These are phyloP conservation scores for Zaprionus ornatus DNA, from an alignment of 1,140 invertebrate genomes.

Conservation along the genomic window DNA sequence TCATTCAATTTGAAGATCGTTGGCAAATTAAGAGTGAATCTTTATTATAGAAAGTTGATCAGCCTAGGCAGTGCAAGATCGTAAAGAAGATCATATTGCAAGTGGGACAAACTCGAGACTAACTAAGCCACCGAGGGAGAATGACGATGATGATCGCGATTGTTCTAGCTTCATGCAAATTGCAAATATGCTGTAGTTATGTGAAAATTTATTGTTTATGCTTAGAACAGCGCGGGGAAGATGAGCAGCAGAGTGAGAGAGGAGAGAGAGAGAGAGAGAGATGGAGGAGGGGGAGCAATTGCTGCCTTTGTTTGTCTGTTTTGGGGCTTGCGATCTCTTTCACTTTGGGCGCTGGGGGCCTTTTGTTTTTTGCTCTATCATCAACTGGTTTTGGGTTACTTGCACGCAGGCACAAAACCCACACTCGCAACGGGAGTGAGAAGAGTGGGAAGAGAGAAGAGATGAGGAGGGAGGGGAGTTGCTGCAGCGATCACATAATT, in stretches of 20 bases:
- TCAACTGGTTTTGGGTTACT: constrained; percentile 77
- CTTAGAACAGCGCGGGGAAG: constrained; percentile 21
- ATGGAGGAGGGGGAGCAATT: constrained; percentile 30
- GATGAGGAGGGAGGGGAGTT: constrained; percentile 10
- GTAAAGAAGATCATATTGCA: neutral
- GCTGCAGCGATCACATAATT: constrained; percentile 76
- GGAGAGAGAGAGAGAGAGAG: neutral
- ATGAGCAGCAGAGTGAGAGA: neutral
- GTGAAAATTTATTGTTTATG: constrained; percentile 76
- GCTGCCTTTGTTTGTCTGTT: constrained; percentile 59
- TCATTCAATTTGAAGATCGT: neutral
- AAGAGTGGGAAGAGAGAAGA: neutral
- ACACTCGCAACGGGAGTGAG: constrained; percentile 8
- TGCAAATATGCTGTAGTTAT: constrained; percentile 66
- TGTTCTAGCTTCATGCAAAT: constrained; percentile 57
- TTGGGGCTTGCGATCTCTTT: constrained; percentile 42
- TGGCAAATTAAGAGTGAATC: neutral
- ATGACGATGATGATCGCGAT: constrained; percentile 28
- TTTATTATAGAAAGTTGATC: neutral
- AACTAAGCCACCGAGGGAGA: neutral
- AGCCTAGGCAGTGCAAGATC: neutral
- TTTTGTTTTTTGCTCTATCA: constrained; percentile 59
- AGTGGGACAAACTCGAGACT: constrained; percentile 21
- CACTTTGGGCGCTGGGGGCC: constrained; percentile 51
- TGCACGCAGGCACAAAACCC: constrained; percentile 60